Evolutionary conservation across 2,113 vertebrate genomes (phyloP), one percentile per base, ranked within the genome.

Genomic region (Anguilla rostrata): DNA sequence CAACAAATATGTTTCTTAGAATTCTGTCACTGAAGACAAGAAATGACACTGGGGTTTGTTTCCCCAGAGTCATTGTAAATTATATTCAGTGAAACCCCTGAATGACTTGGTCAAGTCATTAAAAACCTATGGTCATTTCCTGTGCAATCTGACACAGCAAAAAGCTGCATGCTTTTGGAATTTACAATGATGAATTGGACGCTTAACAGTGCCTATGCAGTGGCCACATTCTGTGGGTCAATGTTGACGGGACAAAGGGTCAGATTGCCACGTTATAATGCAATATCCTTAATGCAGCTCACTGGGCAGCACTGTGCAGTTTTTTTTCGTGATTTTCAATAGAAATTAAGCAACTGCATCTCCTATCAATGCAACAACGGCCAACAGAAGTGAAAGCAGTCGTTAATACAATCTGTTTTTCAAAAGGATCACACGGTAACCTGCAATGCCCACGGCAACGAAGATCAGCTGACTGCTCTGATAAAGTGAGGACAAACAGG

Each of bases 401-500:
- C 9, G 6, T 75, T 11, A 0, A 75, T 11, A 75, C 60, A 75
- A 29, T 75, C 26, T 12, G n/a, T 34, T 75, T 75, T 75, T 11
- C 8, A n/a, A 9, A 11, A 6, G 26, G 22, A 29, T 75, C 71
- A 34, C 9, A 75, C n/a, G 34, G 71, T 34, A 75, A 57, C 39
- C 71, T 29, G 15, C 60, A 15, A 43, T 83, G 29, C 80, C 41
- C 49, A 71, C 29, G 80, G 79, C 11, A 26, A 71, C 1, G 26
- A 34, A n/a, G n/a, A 82, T 82, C 80, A 39, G 81, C 11, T 75
- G 60, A 83, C 43, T 9, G 41, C 20, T n/a, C 57, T 34, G 75
- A 80, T 7, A 80, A 60, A 15, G 18, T 66, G 60, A 66, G 60
- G 57, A 40, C 18, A 60, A 81, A 86, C 81, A 86, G 85, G 85